Evolutionary conservation across 2,797 vertebrate species (phyloP), one percentile per base, ranked within the genome.

Genomic region (Astyanax mexicanus): DNA sequence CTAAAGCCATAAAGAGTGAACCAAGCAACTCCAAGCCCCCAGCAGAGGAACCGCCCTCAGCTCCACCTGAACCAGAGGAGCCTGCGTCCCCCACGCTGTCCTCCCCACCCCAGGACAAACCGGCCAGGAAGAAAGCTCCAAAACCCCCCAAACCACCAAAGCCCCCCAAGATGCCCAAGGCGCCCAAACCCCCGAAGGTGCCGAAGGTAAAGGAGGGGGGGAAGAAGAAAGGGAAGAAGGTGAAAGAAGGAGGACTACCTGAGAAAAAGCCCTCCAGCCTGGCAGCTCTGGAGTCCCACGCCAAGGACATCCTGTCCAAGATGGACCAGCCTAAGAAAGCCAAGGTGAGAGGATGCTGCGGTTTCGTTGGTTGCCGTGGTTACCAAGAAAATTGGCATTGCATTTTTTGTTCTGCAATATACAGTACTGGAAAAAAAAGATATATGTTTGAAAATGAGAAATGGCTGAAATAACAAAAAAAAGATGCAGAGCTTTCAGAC

Each of bases 321-420:
- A 97, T 97, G 49, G 97, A 99, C 85, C 96, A 96, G 3, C 94
- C 95, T 70, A 99, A 98, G 90, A 99, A 98, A 88, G 92, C 92
- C 1, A 97, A 96, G 94, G 95, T 97, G 74, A 89, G 82, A 29
- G 19, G 6, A 72, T 32, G 5, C 29, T 2, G 29, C 29, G 2
- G n/a, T n/a, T n/a, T n/a, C n/a, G n/a, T n/a, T n/a, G n/a, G n/a
- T n/a, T n/a, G n/a, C n/a, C n/a, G n/a, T n/a, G n/a, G n/a, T n/a
- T n/a, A n/a, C n/a, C n/a, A n/a, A n/a, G n/a, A n/a, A n/a, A n/a
- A n/a, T n/a, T n/a, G n/a, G n/a, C n/a, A n/a, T n/a, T n/a, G n/a
- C n/a, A n/a, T n/a, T n/a, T n/a, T n/a, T n/a, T n/a, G n/a, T n/a
- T n/a, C n/a, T n/a, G n/a, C n/a, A n/a, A n/a, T n/a, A n/a, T n/a